Evolutionary conservation across 64 coral and sea anemone genomes (phyloP), one percentile per base, ranked within the genome.

Genomic region (Catalaphyllia jardinei): DNA sequence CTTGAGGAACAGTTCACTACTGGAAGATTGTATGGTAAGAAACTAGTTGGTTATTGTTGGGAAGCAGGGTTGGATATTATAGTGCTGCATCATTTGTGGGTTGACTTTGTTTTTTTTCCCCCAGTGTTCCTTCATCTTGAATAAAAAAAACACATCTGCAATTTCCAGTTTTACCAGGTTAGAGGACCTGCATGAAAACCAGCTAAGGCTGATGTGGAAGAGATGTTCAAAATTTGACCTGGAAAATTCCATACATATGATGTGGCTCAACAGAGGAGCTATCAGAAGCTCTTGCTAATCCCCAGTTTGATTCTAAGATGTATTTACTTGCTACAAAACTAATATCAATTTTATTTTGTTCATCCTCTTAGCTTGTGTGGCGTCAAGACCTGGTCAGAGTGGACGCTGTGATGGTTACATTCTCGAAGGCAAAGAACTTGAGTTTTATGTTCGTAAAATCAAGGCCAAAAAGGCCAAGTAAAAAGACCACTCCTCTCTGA

Each of bases 401-500:
- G 96, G 96, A 57, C 90, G 96, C 0, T 98, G 96, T 88, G 96
- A 98, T 93, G 96, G 96, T 69, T 98, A 98, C 15, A 86, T 98
- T 19, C 84, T 98, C n/a, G 96, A 98, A 75, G 96, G 96, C 62
- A 98, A 98, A 90, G 96, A 98, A 92, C 91, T 98, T 7, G 96
- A 98, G 83, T 98, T 98, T 86, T 98, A 98, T 80, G 72, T 78
- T 11, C 89, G 87, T 25, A 98, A 98, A 52, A 93, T 98, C 82
- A 98, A 92, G 71, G 96, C 96, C 20, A 98, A 95, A 90, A 98
- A 98, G 88, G 88, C 93, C 93, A 98, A 98, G 77, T 98, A 98
- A 79, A 83, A 89, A 69, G 62, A 69, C 65, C 5, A 69, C 54
- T 57, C 11, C 54, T 16, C 16, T 31, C 24, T 85, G 62, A 20